Percentiles rank a stretch among this genome's conserved stretches.
phyloP scores from a whole-genome alignment of 2,113 vertebrate species.

The Pomatostomus ruficeps region DNA sequence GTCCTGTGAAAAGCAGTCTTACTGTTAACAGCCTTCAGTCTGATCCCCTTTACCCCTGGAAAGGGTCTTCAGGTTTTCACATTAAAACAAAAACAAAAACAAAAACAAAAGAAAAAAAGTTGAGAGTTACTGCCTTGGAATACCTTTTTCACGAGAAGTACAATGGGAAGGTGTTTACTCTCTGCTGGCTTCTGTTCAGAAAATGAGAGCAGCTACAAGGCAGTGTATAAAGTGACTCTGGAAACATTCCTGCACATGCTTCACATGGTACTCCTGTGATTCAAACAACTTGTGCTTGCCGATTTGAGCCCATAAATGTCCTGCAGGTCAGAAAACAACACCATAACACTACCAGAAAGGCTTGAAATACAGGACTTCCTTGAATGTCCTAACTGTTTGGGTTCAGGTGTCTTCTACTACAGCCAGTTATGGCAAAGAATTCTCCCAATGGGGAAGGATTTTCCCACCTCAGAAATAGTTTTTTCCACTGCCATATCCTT shows the following conservation, averaged over 20 bases:
- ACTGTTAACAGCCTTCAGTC: background rate
- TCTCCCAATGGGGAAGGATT: background rate
- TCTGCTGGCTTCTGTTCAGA: background rate
- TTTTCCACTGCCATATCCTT: background rate
- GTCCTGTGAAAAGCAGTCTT: background rate
- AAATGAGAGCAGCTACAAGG: background rate
- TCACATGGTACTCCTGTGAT: background rate
- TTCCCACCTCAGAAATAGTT: background rate
- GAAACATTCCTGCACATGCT: fast-evolving
- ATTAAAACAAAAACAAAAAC: background rate
- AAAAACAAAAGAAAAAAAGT: background rate
- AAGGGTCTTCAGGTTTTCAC: background rate
- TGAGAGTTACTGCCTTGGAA: background rate
- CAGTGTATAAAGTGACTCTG: background rate
- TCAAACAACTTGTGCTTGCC: background rate
- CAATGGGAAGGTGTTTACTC: background rate
- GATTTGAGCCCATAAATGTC: background rate
- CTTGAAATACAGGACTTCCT: background rate
- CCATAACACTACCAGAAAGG: background rate
- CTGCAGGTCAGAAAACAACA: background rate
- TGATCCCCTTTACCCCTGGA: background rate
- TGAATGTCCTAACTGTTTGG: background rate
- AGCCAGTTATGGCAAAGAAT: background rate
- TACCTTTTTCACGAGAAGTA: background rate
- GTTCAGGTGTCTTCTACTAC: background rate